These are phyloP conservation scores for Eubucco bourcierii DNA, from an alignment of 2,113 vertebrate genomes.

Conservation along the genomic window DNA sequence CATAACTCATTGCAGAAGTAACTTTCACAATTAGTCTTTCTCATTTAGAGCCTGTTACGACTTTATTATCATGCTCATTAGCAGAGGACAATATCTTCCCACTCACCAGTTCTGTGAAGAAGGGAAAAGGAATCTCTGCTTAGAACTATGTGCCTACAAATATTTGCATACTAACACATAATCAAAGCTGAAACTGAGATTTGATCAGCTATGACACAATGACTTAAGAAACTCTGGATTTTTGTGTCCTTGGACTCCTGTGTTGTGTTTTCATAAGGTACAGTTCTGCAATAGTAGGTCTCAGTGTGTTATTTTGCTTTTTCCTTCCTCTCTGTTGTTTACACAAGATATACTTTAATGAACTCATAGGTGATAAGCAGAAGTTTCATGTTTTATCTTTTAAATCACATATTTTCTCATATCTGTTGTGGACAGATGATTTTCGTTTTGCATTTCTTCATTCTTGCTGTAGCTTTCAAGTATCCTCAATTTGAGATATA, in stretches of 20 bases:
- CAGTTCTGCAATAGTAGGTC: background rate
- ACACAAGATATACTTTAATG: background rate
- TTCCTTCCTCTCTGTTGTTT: background rate
- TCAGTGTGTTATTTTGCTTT: background rate
- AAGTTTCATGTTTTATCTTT: background rate
- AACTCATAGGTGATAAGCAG: background rate
- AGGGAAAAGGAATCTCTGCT: background rate
- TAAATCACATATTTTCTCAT: background rate
- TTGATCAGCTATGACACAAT: background rate
- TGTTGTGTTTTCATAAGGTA: background rate
- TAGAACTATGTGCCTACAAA: background rate
- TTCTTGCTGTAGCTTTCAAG: background rate
- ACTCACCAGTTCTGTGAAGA: accelerated
- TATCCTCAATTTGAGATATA: background rate
- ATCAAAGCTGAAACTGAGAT: background rate
- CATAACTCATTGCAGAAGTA: background rate
- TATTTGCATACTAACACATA: background rate
- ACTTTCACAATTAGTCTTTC: background rate
- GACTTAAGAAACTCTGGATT: background rate
- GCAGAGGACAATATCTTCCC: background rate
- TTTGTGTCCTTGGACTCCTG: background rate
- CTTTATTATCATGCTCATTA: background rate
- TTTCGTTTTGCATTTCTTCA: background rate
- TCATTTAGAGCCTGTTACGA: accelerated
- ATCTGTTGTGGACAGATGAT: background rate